Conservation (phyloP, 1,140 invertebrate genomes). For the Cotesia glomerata region DNA sequence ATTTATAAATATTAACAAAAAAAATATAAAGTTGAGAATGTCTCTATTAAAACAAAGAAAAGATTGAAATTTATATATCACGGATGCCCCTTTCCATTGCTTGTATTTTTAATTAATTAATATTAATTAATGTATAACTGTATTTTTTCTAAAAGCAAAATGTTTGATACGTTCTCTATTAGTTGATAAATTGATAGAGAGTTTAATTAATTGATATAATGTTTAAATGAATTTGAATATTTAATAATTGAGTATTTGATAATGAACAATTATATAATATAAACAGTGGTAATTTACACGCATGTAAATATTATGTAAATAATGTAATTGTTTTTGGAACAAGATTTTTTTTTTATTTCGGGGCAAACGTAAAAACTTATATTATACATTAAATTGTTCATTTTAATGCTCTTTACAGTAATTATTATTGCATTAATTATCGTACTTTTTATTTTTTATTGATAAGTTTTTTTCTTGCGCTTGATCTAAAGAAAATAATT, state of each 20-base stretch:
- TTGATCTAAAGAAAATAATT: too few relatives aligned
- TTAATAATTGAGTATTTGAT: constrained; percentile 5
- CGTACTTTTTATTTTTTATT: too few relatives aligned
- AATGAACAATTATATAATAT: constrained; percentile 1
- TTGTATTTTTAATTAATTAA: constrained; percentile 5
- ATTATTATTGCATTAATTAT: too few relatives aligned
- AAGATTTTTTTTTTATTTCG: constrained; percentile 39
- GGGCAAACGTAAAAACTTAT: constrained; percentile 23
- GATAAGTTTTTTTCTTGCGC: too few relatives aligned
- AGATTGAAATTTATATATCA: background rate
- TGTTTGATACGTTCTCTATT: too few relatives aligned
- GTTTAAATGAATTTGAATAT: constrained; percentile 12
- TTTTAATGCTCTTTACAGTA: too few relatives aligned
- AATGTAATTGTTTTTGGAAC: constrained; percentile 27
- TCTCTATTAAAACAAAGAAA: background rate
- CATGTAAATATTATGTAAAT: constrained; percentile 39
- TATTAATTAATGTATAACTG: constrained; percentile 6
- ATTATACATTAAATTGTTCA: too few relatives aligned
- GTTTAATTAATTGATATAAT: too few relatives aligned
- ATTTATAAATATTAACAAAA: background rate
- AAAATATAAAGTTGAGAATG: background rate
- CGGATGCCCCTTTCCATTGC: too few relatives aligned
- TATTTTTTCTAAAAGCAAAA: too few relatives aligned
- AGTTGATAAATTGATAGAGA: too few relatives aligned
- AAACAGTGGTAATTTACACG: constrained; percentile 30